Percentiles rank a stretch among this genome's conserved stretches.
Evolutionary conservation across 1,140 invertebrate genomes (phyloP).

Genomic region (Euwallacea similis): DNA sequence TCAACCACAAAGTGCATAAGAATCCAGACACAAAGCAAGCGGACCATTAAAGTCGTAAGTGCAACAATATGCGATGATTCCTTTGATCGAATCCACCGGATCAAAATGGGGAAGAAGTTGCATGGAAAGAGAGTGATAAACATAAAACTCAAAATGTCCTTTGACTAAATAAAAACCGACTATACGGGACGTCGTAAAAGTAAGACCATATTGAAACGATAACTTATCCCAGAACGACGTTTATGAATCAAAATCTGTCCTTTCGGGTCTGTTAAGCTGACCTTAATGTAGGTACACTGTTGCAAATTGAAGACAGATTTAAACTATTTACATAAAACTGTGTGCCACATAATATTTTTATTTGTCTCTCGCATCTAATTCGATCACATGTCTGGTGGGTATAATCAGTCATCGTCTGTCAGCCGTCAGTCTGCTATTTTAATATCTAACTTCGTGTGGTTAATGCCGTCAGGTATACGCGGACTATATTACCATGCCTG

Average conservation of each 20-base stretch:
- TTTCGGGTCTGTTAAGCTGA: too few species aligned
- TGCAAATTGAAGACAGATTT: slow-evolving; percentile 25
- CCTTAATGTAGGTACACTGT: too few species aligned
- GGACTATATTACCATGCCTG: slow-evolving; percentile 27
- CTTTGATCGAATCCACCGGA: slow-evolving; percentile 28
- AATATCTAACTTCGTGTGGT: slow-evolving; percentile 38
- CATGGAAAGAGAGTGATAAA: slow-evolving; percentile 27
- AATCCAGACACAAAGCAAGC: slow-evolving; percentile 32
- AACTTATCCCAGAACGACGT: slow-evolving; percentile 26
- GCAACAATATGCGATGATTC: slow-evolving; percentile 35
- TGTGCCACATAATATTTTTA: slow-evolving; percentile 40
- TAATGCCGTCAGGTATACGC: slow-evolving; percentile 31
- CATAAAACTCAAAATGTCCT: slow-evolving; percentile 30
- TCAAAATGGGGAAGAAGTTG: slow-evolving; percentile 1
- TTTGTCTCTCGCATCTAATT: slow-evolving; percentile 40
- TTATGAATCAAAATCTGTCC: slow-evolving; percentile 25
- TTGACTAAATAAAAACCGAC: slow-evolving; percentile 32
- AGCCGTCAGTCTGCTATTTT: slow-evolving; percentile 37
- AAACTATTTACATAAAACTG: slow-evolving; percentile 36
- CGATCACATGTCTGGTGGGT: slow-evolving; percentile 33
- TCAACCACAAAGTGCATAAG: slow-evolving; percentile 29
- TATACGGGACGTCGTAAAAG: slow-evolving; percentile 37
- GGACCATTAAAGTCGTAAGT: slow-evolving; percentile 34
- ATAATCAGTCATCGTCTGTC: slow-evolving; percentile 40
- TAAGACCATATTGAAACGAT: slow-evolving; percentile 32